Base-by-base conservation (phyloP, 2,888 invertebrate species). In the Epiperipatus broadwayi region DNA sequence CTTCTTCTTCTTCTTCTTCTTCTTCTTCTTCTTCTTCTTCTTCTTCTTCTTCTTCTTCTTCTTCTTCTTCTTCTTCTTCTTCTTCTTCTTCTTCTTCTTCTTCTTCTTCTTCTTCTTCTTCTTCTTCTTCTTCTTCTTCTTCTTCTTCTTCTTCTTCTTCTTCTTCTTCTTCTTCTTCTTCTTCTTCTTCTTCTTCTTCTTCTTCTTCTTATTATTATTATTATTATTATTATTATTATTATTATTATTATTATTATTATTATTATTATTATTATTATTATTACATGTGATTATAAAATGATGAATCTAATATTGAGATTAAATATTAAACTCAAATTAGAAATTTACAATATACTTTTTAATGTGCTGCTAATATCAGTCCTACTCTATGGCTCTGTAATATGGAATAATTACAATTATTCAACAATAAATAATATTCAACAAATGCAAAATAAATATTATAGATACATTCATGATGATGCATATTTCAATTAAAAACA, bases 181-280 rank as follows among this genome's bases (percentile, higher is more conserved):
- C 25, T 25, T 8, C 25, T 25, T 8, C 25, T 25, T 8, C 25
- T 25, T 8, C 25, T 25, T 8, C 25, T 25, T 8, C 25, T n/a
- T n/a, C n/a, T n/a, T n/a, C n/a, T n/a, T n/a, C n/a, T n/a, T n/a
- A n/a, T n/a, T n/a, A n/a, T n/a, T 25, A 25, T 25, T 25, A 25
- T n/a, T 25, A 25, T n/a, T 25, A 25, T n/a, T 25, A 25, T n/a
- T 25, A 25, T n/a, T 25, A 25, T n/a, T 25, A 25, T n/a, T 25
- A 25, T n/a, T 25, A 25, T n/a, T 25, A 25, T n/a, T 25, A 25
- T n/a, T 25, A 25, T n/a, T 25, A 25, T n/a, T 25, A 25, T n/a
- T 25, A 25, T n/a, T 25, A 25, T n/a, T 25, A 25, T n/a, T 25
- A 25, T n/a, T 25, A 25, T n/a, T 25, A 25, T n/a, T 25, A n/a